phyloP scores from a whole-genome alignment of 35 echinoderm and acorn worm genomes.

The Lytechinus pictus region DNA sequence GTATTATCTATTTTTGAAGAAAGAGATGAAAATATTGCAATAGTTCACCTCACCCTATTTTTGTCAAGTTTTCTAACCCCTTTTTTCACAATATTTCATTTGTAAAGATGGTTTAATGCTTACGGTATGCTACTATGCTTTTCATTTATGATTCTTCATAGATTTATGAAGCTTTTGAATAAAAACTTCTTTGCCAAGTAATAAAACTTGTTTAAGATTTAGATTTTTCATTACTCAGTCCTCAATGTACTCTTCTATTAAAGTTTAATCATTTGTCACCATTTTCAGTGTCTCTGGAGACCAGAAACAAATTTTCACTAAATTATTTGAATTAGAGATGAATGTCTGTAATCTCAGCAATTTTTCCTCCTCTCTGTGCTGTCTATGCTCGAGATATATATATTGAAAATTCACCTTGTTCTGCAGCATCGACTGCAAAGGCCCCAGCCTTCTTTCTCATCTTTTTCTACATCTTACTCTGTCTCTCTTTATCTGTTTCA shows the following conservation, averaged over 20 bases:
- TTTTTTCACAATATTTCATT: conserved; percentile 1
- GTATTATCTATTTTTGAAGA: neutral
- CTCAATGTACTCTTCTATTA: neutral
- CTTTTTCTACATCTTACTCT: too few species aligned
- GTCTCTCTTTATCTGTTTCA: too few species aligned
- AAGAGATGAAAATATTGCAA: neutral
- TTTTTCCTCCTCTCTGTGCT: too few species aligned
- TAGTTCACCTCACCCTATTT: neutral
- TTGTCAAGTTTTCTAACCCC: neutral
- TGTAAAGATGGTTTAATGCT: neutral
- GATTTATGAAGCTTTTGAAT: conserved; percentile 1
- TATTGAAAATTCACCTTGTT: too few species aligned
- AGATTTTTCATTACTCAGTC: neutral
- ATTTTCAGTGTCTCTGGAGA: too few species aligned
- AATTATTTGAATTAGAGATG: too few species aligned
- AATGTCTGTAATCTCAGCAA: too few species aligned
- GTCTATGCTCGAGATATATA: too few species aligned
- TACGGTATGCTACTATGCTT: neutral
- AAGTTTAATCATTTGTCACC: too few species aligned
- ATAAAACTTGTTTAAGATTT: neutral
- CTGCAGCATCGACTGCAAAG: too few species aligned
- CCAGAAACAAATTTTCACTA: too few species aligned
- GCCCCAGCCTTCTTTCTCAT: too few species aligned
- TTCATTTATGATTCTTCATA: conserved; percentile 13
- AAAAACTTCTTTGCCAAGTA: conserved; percentile 4